These are phyloP conservation scores for Troides helena DNA, from an alignment of 2,888 invertebrate species.

Conservation along the genomic window DNA sequence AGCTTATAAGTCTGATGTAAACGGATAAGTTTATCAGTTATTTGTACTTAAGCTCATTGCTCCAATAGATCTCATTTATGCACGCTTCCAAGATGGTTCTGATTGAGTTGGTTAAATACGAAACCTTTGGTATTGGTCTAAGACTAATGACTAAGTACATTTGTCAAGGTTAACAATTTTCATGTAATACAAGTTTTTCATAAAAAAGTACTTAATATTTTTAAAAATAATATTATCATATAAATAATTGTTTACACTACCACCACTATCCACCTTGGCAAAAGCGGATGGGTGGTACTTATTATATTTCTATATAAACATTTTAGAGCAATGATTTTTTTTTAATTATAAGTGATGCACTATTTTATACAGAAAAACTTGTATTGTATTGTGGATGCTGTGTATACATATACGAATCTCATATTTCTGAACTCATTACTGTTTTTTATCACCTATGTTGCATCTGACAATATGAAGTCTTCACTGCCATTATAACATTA, in stretches of 20 bases:
- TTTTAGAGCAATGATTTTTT: too few species aligned
- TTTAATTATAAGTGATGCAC: too few species aligned
- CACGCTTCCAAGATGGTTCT: constrained; percentile 21
- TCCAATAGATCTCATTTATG: constrained; percentile 27
- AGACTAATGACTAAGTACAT: background rate
- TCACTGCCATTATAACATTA: constrained; percentile 21
- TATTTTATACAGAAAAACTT: too few species aligned
- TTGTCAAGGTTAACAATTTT: constrained; percentile 8
- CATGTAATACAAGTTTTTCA: background rate
- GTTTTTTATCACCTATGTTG: background rate
- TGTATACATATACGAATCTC: background rate
- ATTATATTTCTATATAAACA: too few species aligned
- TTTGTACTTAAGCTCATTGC: constrained; percentile 24
- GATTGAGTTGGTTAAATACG: constrained; percentile 11
- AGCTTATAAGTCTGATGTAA: background rate
- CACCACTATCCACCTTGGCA: too few species aligned
- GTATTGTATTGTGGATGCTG: too few species aligned
- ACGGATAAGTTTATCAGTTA: constrained; percentile 13
- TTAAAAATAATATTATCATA: background rate
- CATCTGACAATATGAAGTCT: constrained; percentile 16
- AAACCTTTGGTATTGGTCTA: background rate
- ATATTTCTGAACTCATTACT: background rate
- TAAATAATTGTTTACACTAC: too few species aligned
- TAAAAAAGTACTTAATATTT: background rate
- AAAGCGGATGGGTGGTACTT: too few species aligned